Base-by-base conservation (phyloP, 2,888 invertebrate genomes). In the Tachina fera region DNA sequence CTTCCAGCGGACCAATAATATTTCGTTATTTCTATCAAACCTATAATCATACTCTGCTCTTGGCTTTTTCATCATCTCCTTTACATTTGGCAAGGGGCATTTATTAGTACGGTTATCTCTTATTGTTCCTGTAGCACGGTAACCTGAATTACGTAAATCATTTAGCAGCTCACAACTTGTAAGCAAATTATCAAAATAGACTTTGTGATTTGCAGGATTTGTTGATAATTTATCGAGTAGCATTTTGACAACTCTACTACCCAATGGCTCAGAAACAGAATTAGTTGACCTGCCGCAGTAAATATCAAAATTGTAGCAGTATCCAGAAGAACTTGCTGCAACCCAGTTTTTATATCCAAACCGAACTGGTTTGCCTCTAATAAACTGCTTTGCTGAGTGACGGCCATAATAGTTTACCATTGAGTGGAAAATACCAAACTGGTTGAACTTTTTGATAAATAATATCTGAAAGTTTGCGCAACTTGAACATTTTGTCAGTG, bases 381-480 rank as follows among this genome's bases (percentile, higher is more conserved):
- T 14, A 67, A 49, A 67, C 47, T 47, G 6, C 6, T 49, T 67
- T 49, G 49, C 49, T 39, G 43, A 61, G n/a, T n/a, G n/a, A n/a
- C n/a, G n/a, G n/a, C n/a, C n/a, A 43, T 43, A 39, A 31, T 58
- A 60, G 39, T 60, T 58, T 60, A 39, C n/a, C n/a, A n/a, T n/a
- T n/a, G n/a, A n/a, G 14, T 60, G 60, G 41, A 41, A 60, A 41
- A 58, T 4, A 31, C 13, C 31, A 53, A 19, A 53, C 19, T 53
- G 53, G 19, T 31, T 56, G 56, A 56, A 41, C 16, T 63, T 63
- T 45, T 67, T 67, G 11, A 22, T 67, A 67, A 47, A n/a, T n/a
- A 67, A 67, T 14, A 67, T 67, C 49, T 49, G 49, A 67, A 22
- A n/a, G 49, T 67, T 49, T 56, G n/a, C n/a, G n/a, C n/a, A n/a